Evolutionary conservation across 2,113 vertebrate species (phyloP), one percentile per base, ranked within the genome.

Genomic region (Stigmatopora argus): DNA sequence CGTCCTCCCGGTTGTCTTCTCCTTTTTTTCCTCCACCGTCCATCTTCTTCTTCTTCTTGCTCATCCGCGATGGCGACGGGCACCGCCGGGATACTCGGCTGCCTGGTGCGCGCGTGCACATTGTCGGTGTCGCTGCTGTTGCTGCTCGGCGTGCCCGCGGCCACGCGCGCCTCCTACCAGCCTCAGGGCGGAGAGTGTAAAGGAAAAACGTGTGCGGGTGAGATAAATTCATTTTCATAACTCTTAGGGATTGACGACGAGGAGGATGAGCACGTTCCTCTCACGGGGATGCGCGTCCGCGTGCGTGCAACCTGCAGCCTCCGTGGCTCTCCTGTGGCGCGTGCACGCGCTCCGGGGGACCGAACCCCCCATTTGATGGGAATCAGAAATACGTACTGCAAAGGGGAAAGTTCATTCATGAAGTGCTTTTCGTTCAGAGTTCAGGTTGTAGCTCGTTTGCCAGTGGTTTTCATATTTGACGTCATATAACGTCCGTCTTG

Each of bases 171-270:
- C 38, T 92, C 92, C 0, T 90, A 92, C 0, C 72, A 85, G 60
- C 89, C 88, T 0, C 77, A 89, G 75, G 86, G 89, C 85, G 81
- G 86, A n/a, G 91, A 89, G 79, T 90, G 91, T 78, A 84, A 77
- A 68, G 87, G 86, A 78, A 90, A 90, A 78, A 89, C 90, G 79
- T 93, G 92, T 78, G 87, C 90, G 90, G 92, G 92, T 92, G 85
- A 80, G 74, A 41, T 57, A 41, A 9, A 34, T 53, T 13, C 2
- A 3, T 23, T 12, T 53, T 53, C 19, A 53, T 53, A 21, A 53
- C 21, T 53, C 10, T 21, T 21, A 19, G 12, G 19, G 3, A 18
- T 31, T 10, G 59, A 60, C 17, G 17, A 12, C 2, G 35, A 17
- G 44, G 62, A 34, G 7, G 62, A 38, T n/a, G 63, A n/a, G 18